phyloP scores from a whole-genome alignment of 2,113 vertebrate genomes.

The Azemiops feae region DNA sequence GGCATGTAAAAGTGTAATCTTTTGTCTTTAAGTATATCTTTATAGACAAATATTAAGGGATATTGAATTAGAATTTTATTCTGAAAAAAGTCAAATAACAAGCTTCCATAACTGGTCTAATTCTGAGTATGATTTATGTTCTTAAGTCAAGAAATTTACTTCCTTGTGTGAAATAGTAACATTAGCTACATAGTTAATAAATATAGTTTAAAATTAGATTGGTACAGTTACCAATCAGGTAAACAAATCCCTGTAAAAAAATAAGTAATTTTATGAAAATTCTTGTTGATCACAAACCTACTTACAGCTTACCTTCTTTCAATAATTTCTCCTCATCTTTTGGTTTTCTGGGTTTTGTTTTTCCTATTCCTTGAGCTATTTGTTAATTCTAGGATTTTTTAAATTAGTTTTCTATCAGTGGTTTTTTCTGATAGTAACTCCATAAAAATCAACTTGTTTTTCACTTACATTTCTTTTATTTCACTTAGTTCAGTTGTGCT shows the following conservation, averaged over 20 bases:
- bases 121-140: neutral
- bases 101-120: neutral
- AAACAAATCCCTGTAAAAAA: neutral
- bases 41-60: neutral
- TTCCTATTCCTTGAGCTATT: neutral
- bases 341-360: neutral
- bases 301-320: neutral
- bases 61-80: neutral
- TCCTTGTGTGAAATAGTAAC: neutral
- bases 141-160: neutral
- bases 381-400: neutral
- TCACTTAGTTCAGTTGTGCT: neutral
- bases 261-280: neutral
- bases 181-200: neutral
- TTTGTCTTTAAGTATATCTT: neutral
- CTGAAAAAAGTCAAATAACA: neutral
- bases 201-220: neutral
- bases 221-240: neutral
- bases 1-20: too few relatives aligned
- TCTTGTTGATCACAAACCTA: neutral
- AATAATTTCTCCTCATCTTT: neutral
- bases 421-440: neutral
- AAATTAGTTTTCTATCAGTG: neutral
- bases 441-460: neutral
- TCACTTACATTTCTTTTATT: neutral